A percentile compares a stretch with the other conserved stretches of the same genome.
Evolutionary conservation across 1,140 invertebrate genomes (phyloP).

Genomic region (Pachypsylla venusta): DNA sequence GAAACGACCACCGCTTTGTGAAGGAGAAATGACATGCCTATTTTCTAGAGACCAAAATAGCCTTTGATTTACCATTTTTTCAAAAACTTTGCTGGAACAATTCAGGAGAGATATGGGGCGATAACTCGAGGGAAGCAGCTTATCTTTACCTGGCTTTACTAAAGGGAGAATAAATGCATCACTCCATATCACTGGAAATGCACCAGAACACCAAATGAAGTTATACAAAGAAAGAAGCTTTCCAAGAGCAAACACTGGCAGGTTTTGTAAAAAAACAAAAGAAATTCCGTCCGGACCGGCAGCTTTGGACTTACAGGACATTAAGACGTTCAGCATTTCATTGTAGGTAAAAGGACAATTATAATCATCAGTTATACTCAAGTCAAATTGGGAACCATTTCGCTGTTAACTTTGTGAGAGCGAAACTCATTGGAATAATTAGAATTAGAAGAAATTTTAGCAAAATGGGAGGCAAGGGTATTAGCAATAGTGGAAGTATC

Average conservation of each 20-base stretch:
- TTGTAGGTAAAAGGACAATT: not conserved
- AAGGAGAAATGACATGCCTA: not conserved
- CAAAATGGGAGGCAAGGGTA: not conserved
- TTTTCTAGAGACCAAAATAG: conserved; percentile 9
- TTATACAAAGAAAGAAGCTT: conserved; percentile 3
- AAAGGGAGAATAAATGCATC: conserved; percentile 1
- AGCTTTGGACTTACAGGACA: not conserved
- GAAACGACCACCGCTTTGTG: conserved; percentile 2
- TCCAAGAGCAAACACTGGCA: not conserved
- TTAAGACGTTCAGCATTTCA: not conserved
- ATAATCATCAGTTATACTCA: not conserved
- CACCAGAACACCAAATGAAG: not conserved
- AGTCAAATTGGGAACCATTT: not conserved
- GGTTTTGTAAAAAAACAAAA: not conserved
- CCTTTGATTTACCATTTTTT: conserved; percentile 11
- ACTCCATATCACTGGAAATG: not conserved
- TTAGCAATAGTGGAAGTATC: not conserved
- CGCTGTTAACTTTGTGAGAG: not conserved
- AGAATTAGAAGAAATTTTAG: not conserved
- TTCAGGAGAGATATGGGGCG: conserved; percentile 8
- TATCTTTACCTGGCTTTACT: conserved; percentile 11
- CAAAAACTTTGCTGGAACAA: conserved; percentile 2
- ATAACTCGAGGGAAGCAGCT: not conserved
- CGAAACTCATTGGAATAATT: not conserved
- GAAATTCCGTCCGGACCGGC: not conserved